These are phyloP conservation scores for Drosophila neonasuta DNA, from an alignment of 2,888 invertebrate genomes.

Conservation along the genomic window DNA sequence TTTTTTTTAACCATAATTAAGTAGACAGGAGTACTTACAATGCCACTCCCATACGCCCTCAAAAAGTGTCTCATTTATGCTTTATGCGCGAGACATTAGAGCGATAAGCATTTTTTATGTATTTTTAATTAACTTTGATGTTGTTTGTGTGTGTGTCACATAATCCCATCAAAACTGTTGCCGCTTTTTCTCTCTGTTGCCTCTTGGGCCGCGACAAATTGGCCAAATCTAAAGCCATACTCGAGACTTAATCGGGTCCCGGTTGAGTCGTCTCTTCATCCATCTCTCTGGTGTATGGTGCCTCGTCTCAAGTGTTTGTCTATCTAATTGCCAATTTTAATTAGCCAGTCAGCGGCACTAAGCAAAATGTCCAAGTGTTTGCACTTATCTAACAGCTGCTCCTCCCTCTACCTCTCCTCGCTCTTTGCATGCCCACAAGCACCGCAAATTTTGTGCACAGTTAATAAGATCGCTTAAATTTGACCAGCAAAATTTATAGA, in stretches of 20 bases:
- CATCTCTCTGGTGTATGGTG: slow-evolving; percentile 16
- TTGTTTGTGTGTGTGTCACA: slow-evolving; percentile 36
- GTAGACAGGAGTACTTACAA: slow-evolving; percentile 48
- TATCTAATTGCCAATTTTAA: slow-evolving; percentile 70
- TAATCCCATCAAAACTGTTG: slow-evolving; percentile 38
- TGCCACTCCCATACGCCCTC: slow-evolving; percentile 36
- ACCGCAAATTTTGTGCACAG: slow-evolving; percentile 21
- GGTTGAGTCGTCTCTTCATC: background rate
- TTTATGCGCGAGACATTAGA: slow-evolving; percentile 49
- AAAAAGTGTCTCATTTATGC: slow-evolving; percentile 29
- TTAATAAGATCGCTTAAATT: slow-evolving; percentile 49
- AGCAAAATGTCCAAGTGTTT: slow-evolving; percentile 44
- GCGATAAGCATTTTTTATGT: slow-evolving; percentile 68
- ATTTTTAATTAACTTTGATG: slow-evolving; percentile 73
- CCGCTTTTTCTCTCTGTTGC: background rate
- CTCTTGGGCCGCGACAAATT: slow-evolving; percentile 35
- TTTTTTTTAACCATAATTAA: slow-evolving; percentile 65
- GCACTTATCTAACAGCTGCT: slow-evolving; percentile 10
- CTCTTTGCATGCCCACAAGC: background rate
- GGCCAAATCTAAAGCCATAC: slow-evolving; percentile 42
- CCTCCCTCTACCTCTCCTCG: background rate
- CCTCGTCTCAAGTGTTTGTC: slow-evolving; percentile 67
- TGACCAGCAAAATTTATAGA: slow-evolving; percentile 51
- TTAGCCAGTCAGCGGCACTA: slow-evolving; percentile 50
- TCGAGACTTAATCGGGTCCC: slow-evolving; percentile 39